These are phyloP conservation scores for Zaprionus davidi DNA, from an alignment of 1,140 invertebrate species.

Conservation along the genomic window DNA sequence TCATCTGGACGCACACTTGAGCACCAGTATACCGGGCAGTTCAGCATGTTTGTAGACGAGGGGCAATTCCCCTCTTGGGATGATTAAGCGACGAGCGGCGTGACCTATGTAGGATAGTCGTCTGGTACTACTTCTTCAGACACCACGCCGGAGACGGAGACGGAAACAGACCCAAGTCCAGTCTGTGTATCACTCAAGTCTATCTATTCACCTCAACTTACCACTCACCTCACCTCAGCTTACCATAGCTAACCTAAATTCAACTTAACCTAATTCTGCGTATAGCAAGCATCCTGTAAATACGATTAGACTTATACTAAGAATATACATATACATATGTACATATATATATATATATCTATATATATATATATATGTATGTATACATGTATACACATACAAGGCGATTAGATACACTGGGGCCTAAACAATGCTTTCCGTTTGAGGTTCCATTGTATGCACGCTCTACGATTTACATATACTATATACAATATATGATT, in stretches of 20 bases:
- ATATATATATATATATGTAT: constrained; percentile 5
- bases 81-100: constrained; percentile 61
- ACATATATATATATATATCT: constrained; percentile 1
- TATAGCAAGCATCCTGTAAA: constrained; percentile 59
- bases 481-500: constrained; percentile 33
- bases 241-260: not conserved
- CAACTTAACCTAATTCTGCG: constrained; percentile 4
- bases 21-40: constrained; percentile 73
- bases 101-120: not conserved
- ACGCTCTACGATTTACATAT: constrained; percentile 29
- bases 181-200: not conserved
- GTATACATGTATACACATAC: constrained; percentile 51
- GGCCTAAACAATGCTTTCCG: not conserved
- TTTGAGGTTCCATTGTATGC: constrained; percentile 21
- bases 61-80: constrained; percentile 83
- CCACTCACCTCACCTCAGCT: not conserved
- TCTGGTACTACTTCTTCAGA: not conserved
- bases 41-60: constrained; percentile 84
- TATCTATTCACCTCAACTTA: constrained; percentile 8
- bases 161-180: not conserved
- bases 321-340: constrained; percentile 2
- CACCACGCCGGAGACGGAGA: not conserved
- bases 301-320: constrained; percentile 61
- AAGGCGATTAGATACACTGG: constrained; percentile 4
- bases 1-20: constrained; percentile 47